Conservation (phyloP, 1,140 invertebrate species). For the Zaprionus inermis region DNA sequence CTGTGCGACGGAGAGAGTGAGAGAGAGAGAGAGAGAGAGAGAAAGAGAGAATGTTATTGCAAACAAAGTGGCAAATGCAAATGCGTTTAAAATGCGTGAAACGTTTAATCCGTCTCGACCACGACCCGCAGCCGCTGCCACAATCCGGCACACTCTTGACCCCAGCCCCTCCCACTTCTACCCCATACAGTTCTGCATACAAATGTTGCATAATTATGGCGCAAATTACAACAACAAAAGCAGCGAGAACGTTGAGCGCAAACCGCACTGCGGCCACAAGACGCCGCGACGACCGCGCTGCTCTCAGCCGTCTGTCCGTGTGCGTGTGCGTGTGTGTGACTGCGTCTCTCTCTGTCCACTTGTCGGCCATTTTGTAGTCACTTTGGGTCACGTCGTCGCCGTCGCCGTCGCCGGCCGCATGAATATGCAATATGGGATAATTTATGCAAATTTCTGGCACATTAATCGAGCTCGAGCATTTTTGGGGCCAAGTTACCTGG, state of each 20-base stretch:
- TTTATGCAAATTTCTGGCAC: slow-evolving; percentile 84
- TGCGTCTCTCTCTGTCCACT: slow-evolving; percentile 15
- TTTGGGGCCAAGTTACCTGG: slow-evolving; percentile 18
- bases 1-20: slow-evolving; percentile 77
- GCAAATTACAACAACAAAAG: slow-evolving; percentile 7
- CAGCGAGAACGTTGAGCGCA: background rate
- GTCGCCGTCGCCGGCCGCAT: slow-evolving; percentile 53
- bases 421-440: slow-evolving; percentile 84
- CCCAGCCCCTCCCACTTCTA: background rate
- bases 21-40: background rate
- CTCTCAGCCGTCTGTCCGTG: background rate
- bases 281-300: slow-evolving; percentile 29
- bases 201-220: slow-evolving; percentile 79
- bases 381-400: slow-evolving; percentile 67
- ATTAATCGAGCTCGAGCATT: slow-evolving; percentile 79
- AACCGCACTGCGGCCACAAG: slow-evolving; percentile 82
- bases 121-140: background rate
- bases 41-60: slow-evolving; percentile 1
- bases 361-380: slow-evolving; percentile 43
- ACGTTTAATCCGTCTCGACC: slow-evolving; percentile 51
- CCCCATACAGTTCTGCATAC: slow-evolving; percentile 1
- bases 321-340: slow-evolving; percentile 1
- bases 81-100: slow-evolving; percentile 66
- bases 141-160: no score
- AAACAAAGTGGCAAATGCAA: slow-evolving; percentile 13